These are phyloP conservation scores for Grapholita molesta DNA, from an alignment of 1,140 invertebrate species.

Conservation along the genomic window DNA sequence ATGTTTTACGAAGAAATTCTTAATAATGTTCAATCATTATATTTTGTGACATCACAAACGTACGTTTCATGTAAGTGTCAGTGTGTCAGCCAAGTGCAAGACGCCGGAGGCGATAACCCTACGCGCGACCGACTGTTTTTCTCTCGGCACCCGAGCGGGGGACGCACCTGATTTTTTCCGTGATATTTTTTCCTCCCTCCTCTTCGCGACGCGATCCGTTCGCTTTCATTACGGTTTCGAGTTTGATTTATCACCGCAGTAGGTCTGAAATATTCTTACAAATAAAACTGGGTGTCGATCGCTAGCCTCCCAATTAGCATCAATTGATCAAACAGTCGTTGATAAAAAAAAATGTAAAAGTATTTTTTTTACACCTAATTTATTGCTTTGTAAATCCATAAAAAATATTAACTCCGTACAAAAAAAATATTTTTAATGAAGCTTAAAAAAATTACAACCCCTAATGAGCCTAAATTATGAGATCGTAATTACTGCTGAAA, in stretches of 20 bases:
- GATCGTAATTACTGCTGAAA: not conserved
- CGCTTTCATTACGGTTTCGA: slow-evolving; percentile 78
- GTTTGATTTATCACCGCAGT: slow-evolving; percentile 77
- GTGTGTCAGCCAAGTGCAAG: not conserved
- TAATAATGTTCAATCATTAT: not conserved
- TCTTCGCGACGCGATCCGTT: slow-evolving; percentile 76
- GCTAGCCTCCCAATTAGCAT: slow-evolving; percentile 72
- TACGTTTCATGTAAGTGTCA: slow-evolving; percentile 10
- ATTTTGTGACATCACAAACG: not conserved
- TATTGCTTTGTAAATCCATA: not conserved
- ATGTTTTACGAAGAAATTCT: not conserved
- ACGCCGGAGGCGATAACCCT: slow-evolving; percentile 23
- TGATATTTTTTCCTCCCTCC: slow-evolving; percentile 77
- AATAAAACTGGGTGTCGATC: slow-evolving; percentile 70
- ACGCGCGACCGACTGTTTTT: slow-evolving; percentile 69
- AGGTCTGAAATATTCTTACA: slow-evolving; percentile 74
- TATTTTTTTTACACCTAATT: not conserved
- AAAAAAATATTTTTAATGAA: not conserved
- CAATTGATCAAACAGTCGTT: slow-evolving; percentile 59
- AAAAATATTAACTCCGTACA: not conserved
- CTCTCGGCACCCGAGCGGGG: slow-evolving; percentile 71
- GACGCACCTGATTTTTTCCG: slow-evolving; percentile 77
- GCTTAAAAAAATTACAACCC: slow-evolving; percentile 16
- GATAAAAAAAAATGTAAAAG: slow-evolving; percentile 18
- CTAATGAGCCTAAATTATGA: not conserved